phyloP scores from a whole-genome alignment of 1,140 invertebrate species.

The Bombus picipes region DNA sequence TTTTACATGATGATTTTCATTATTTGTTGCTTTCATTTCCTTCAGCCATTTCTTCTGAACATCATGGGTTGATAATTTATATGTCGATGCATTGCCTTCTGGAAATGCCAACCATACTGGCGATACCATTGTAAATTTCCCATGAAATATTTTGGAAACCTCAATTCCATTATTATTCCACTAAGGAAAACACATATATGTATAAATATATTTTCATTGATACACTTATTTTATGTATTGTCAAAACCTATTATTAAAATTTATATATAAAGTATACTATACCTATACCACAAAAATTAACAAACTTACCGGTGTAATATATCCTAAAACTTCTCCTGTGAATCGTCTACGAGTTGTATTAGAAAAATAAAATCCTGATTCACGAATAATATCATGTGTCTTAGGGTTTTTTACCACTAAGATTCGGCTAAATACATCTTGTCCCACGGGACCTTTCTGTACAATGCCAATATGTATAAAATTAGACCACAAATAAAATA shows the following conservation, averaged over 20 bases:
- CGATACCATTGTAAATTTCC: slow-evolving; percentile 95
- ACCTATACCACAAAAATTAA: slow-evolving; percentile 10
- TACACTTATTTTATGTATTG: background rate
- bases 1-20: slow-evolving; percentile 82
- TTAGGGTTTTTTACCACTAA: slow-evolving; percentile 87
- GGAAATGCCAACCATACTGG: slow-evolving; percentile 97
- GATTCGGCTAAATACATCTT: slow-evolving; percentile 87
- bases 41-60: slow-evolving; percentile 93
- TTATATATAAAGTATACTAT: background rate
- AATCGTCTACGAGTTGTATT: slow-evolving; percentile 87
- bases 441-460: slow-evolving; percentile 85
- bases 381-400: slow-evolving; percentile 88
- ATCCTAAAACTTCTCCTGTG: slow-evolving; percentile 90
- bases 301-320: slow-evolving; percentile 93
- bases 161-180: slow-evolving; percentile 98
- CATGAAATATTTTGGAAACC: slow-evolving; percentile 93
- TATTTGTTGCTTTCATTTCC: slow-evolving; percentile 84
- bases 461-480: slow-evolving; percentile 24
- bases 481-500: slow-evolving; percentile 3
- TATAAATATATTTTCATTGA: too few relatives aligned
- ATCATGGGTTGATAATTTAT: slow-evolving; percentile 88
- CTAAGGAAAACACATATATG: slow-evolving; percentile 83
- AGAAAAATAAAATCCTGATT: slow-evolving; percentile 89
- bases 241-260: background rate
- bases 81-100: slow-evolving; percentile 84